Evolutionary conservation across 2,797 vertebrate species (phyloP), one percentile per base, ranked within the genome.

Genomic region (Phataginus tetradactyla): DNA sequence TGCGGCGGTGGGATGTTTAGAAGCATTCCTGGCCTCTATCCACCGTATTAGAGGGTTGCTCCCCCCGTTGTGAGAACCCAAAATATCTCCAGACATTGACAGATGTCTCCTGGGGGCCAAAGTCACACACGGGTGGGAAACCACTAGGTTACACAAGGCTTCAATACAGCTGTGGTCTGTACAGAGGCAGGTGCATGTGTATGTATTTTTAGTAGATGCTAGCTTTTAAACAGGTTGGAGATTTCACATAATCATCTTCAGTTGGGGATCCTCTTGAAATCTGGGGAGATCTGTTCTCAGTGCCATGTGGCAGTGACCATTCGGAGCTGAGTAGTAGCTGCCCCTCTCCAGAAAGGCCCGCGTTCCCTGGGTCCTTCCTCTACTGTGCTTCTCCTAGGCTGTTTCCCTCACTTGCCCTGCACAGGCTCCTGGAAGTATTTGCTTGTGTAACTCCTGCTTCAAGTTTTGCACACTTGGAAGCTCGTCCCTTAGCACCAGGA

Each of bases 241-340:
- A 69, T 57, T 78, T 78, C 18, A 64, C 5, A 4, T 77, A 49
- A 39, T 92, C 57, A 37, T 37, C 55, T 66, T 37, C 4, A 37
- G 77, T 66, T 78, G 34, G n/a, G 34, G 27, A 42, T 92, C 74
- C 57, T 88, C 20, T 64, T 69, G 6, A 95, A 90, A 63, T 72
- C 25, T 7, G 9, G 39, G 25, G n/a, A 32, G 11, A 49, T 59
- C n/a, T 77, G 14, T 85, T 42, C 69, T 90, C 37, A 13, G 1
- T 25, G 42, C 34, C 45, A 11, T 4, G 1, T 17, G 32, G 29
- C 63, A n/a, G 0, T 57, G 55, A n/a, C 37, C 27, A 66, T 0
- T 18, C 18, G 53, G 25, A 84, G 8, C 42, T 4, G 7, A 59
- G 85, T 10, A 49, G 27, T 18, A 34, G n/a, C 49, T 93, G n/a